phyloP scores from a whole-genome alignment of 2,797 vertebrate genomes.

The Arnoldichthys spilopterus region DNA sequence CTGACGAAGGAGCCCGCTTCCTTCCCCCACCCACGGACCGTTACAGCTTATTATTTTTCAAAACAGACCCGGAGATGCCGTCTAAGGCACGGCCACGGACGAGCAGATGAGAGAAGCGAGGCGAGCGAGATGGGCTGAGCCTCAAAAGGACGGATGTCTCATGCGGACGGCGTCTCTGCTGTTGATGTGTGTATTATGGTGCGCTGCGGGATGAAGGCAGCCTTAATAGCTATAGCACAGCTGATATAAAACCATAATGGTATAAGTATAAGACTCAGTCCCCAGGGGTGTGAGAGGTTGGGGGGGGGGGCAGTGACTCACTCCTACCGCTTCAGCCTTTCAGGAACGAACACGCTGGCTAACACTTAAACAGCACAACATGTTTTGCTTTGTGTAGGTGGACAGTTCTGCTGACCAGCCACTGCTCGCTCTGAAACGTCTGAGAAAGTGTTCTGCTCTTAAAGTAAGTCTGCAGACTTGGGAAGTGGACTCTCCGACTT shows the following conservation, averaged over 20 bases:
- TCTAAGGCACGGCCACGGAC: not conserved
- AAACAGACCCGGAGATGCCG: slow-evolving; percentile 1
- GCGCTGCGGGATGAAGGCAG: not conserved
- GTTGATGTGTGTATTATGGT: not conserved
- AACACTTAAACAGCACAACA: slow-evolving; percentile 18
- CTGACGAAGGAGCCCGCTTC: not conserved
- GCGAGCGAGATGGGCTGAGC: not conserved
- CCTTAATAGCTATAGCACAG: slow-evolving; percentile 16
- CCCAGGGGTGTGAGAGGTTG: not conserved
- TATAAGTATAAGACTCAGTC: slow-evolving; percentile 26
- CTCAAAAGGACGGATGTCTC: not conserved
- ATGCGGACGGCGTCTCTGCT: not conserved
- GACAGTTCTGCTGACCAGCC: slow-evolving; percentile 41
- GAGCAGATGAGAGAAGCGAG: not conserved
- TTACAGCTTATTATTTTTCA: slow-evolving; percentile 22
- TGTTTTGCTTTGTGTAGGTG: slow-evolving; percentile 50
- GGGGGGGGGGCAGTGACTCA: slow-evolving; percentile 10
- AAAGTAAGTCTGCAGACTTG: not conserved
- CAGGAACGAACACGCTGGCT: not conserved
- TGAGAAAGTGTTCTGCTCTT: slow-evolving; percentile 37
- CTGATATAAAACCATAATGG: slow-evolving; percentile 9
- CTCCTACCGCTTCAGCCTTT: slow-evolving; percentile 22
- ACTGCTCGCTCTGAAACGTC: slow-evolving; percentile 1
- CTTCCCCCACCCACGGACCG: not conserved
- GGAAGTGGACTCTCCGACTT: too few relatives aligned